These are phyloP conservation scores for Cheilosia variabilis DNA, from an alignment of 2,888 invertebrate genomes.

Conservation along the genomic window DNA sequence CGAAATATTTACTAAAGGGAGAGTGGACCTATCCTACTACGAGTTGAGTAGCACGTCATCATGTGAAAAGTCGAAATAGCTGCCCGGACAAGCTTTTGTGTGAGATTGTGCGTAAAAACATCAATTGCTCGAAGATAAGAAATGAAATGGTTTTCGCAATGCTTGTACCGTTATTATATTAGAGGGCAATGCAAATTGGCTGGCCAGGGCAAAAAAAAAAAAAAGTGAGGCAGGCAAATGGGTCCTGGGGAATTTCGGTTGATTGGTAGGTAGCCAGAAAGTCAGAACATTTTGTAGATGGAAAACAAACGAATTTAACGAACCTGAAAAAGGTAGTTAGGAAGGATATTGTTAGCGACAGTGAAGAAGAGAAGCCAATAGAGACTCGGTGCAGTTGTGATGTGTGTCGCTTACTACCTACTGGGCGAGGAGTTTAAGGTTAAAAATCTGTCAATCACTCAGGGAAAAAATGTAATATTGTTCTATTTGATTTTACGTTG, in stretches of 20 bases:
- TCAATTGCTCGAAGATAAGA: conserved; percentile 47
- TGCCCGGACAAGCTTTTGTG: conserved; percentile 13
- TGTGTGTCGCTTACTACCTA: too few species aligned
- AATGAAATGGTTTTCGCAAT: conserved; percentile 36
- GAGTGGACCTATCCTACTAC: conserved; percentile 1
- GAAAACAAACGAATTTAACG: too few species aligned
- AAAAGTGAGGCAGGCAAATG: not conserved
- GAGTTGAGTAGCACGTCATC: conserved; percentile 25
- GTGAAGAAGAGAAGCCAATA: too few species aligned
- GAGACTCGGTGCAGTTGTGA: too few species aligned
- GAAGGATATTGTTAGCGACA: not conserved
- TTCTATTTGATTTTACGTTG: too few species aligned
- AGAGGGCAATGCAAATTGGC: conserved; percentile 52
- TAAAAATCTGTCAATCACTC: too few species aligned
- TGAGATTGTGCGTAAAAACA: conserved; percentile 59
- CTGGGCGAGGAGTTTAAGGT: too few species aligned
- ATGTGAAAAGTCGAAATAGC: conserved; percentile 2
- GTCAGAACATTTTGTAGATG: too few species aligned
- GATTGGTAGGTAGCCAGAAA: too few species aligned
- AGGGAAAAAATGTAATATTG: too few species aligned
- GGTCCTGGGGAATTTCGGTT: not conserved
- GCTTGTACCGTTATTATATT: conserved; percentile 52
- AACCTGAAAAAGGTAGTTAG: too few species aligned
- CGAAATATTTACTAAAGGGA: conserved; percentile 44
- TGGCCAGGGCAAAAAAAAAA: conserved; percentile 17